Evolutionary conservation across 2,797 vertebrate genomes (phyloP), one percentile per base, ranked within the genome.

Genomic region (Synaphobranchus kaupii): DNA sequence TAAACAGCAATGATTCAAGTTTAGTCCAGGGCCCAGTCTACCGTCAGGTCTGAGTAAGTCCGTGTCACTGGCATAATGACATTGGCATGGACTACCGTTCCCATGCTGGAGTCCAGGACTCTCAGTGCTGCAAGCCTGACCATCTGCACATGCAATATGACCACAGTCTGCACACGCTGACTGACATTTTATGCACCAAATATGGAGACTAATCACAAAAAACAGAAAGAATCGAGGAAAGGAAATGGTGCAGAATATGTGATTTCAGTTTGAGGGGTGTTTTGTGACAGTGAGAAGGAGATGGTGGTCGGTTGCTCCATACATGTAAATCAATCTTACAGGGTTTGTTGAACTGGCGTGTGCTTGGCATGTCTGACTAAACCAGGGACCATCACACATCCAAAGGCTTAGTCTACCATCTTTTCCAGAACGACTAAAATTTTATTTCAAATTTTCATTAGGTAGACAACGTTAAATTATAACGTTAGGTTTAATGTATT

Each of bases 111-210:
- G 73, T 39, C 73, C 15, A 44, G 73, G 31, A 5, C 31, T 73
- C 71, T 39, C 31, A 73, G 28, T 25, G 39, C 17, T 47, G 31
- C 76, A 44, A 80, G 76, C 71, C 71, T 73, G 5, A 78, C 73
- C 73, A 78, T 78, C 73, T 78, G 73, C 78, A 44, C 25, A 47
- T 81, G 44, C 78, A 81, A 50, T 81, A 50, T 48, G 78, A 50
- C 78, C 78, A 12, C 47, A 48, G 47, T 50, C 78, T 81, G 78
- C 78, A 50, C 47, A 31, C 44, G 0, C 34, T 39, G n/a, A 76
- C 66, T 34, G 8, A 31, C 66, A 10, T 71, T 71, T 10, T 71
- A 9, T 10, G 66, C 28, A 12, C 0, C 22, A 71, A 28, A 71
- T 39, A 39, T 39, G 39, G 39, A 39, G 39, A 39, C 39, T 39